These are phyloP conservation scores for Beroe ovata DNA, from an alignment of 37 sponge, comb jelly and placozoan genomes.

Conservation along the genomic window DNA sequence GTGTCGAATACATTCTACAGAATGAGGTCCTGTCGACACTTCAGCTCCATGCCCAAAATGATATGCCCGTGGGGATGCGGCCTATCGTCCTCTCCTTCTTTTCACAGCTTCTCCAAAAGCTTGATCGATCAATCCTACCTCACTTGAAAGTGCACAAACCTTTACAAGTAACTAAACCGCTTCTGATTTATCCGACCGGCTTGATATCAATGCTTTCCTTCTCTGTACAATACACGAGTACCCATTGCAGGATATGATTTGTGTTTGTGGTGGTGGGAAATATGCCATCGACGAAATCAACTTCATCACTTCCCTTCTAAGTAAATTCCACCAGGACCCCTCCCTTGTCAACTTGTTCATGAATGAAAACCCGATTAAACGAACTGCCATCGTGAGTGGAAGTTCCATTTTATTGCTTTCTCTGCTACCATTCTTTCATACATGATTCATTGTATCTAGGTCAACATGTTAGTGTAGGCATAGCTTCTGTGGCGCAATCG, in stretches of 20 bases:
- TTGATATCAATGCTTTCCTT: not conserved
- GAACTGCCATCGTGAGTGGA: not conserved
- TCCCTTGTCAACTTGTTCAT: constrained; percentile 63
- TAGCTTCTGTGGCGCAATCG: constrained; percentile 80
- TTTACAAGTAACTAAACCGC: not conserved
- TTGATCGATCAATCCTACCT: not conserved
- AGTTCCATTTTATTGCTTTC: too few species aligned
- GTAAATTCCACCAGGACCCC: constrained; percentile 53
- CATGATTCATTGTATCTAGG: too few species aligned
- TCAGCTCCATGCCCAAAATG: constrained; percentile 49
- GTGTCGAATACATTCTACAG: constrained; percentile 53
- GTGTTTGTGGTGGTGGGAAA: constrained; percentile 52
- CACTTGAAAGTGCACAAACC: constrained; percentile 23
- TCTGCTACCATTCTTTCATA: too few species aligned
- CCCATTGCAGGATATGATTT: constrained; percentile 30
- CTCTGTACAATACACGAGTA: not conserved
- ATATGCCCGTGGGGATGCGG: constrained; percentile 20
- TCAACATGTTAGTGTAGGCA: too few species aligned
- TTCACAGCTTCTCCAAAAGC: constrained; percentile 42
- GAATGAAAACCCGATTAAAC: not conserved
- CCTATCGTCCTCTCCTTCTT: constrained; percentile 50
- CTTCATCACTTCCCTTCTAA: constrained; percentile 29
- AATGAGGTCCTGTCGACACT: constrained; percentile 41
- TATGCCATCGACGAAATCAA: constrained; percentile 63
- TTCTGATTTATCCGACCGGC: not conserved